Base-by-base conservation (phyloP, 64 coral and sea anemone species). In the Catalaphyllia jardinei region DNA sequence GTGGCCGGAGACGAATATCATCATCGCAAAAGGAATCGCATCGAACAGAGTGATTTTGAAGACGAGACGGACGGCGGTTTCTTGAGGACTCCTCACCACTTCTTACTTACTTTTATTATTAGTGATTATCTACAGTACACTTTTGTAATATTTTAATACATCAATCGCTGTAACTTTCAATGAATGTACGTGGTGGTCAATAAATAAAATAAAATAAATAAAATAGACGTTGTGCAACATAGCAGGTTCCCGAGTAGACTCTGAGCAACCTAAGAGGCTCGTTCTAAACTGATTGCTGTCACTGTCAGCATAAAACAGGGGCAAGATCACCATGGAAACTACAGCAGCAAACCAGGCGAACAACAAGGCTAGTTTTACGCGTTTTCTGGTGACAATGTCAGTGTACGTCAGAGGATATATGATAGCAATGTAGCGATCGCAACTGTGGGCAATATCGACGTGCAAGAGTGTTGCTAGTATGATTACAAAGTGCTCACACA, bases 371-470 rank as follows among this genome's bases (percentile, higher is more conserved):
- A 79, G 17, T 10, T 19, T n/a, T 39, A 75, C 71, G 9, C 62
- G 63, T 16, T 22, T 38, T 8, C 31, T 64, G 10, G 35, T 83
- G 14, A 89, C 13, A 13, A 93, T 63, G 9, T 15, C 52, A 9
- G 4, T 27, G 71, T 93, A 88, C 20, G 71, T 79, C 27, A 93
- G 60, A 10, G 86, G 79, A 39, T 89, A 10, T 1, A 92, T 3
- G 4, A 92, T 51, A 2, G 89, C 89, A 15, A 76, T 86, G 24
- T 93, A 93, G 31, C 91, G 84, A 88, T 93, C 91, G 31, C 67
- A 27, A 16, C 85, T 78, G 39, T 93, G 85, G 12, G 60, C 49
- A 29, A 93, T 22, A 30, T 12, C 74, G 15, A 92, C 27, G 28
- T 85, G 77, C 2, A 14, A 0, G 22, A 77, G 27, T 0, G 33